Conservation (phyloP, 2,888 invertebrate genomes). For the Adineta ricciae region DNA sequence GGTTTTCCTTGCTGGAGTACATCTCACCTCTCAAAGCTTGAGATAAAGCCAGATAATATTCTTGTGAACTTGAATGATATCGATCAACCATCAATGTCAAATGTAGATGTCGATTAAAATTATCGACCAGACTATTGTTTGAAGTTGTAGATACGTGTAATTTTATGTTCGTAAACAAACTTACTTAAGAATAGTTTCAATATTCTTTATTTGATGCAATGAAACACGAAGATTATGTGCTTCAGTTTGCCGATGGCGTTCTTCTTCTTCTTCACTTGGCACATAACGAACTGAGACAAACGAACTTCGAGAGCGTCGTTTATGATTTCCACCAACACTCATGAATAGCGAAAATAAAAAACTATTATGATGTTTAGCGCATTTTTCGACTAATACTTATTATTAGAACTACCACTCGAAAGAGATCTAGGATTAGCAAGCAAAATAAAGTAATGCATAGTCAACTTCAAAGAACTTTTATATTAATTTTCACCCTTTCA, state of each 20-base stretch:
- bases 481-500: too few species aligned
- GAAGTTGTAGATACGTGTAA: background rate
- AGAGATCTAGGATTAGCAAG: too few species aligned
- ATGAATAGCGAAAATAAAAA: background rate
- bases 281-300: background rate
- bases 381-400: background rate
- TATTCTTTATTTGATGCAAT: background rate
- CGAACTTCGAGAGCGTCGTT: background rate
- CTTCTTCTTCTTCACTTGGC: background rate
- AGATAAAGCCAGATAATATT: slow-evolving; percentile 93
- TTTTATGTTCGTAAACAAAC: background rate
- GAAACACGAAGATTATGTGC: background rate
- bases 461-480: too few species aligned
- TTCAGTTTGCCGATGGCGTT: background rate
- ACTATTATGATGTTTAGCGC: background rate
- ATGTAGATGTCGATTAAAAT: slow-evolving; percentile 95
- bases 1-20: slow-evolving; percentile 56
- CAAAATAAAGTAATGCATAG: too few species aligned
- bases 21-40: slow-evolving; percentile 94
- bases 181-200: background rate
- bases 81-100: slow-evolving; percentile 97
- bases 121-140: slow-evolving; percentile 66
- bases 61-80: slow-evolving; percentile 90
- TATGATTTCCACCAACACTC: background rate
- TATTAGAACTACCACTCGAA: too few species aligned